Percentiles rank a stretch among this genome's conserved stretches.
phyloP scores from a whole-genome alignment of 2,113 vertebrate genomes.

The Ameiurus melas region DNA sequence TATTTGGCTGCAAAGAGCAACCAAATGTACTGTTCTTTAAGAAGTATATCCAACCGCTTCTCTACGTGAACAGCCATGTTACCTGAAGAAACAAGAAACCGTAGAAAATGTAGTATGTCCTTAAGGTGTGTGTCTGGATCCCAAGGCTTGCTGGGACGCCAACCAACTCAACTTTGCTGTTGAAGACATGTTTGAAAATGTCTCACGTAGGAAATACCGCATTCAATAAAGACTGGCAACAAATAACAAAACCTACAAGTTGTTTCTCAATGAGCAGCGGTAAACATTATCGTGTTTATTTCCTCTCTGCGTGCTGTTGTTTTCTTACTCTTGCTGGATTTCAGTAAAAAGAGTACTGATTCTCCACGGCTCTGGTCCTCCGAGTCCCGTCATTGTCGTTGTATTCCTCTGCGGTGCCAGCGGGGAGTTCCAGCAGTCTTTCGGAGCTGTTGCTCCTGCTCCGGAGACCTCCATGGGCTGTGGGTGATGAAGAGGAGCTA shows the following conservation, averaged over 20 bases:
- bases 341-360: constrained; percentile 98
- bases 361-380: constrained; percentile 88
- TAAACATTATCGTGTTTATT: not conserved
- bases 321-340: not conserved
- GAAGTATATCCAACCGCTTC: not conserved
- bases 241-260: not conserved
- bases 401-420: constrained; percentile 77
- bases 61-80: not conserved
- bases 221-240: constrained; percentile 8
- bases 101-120: constrained; percentile 54
- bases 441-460: constrained; percentile 88
- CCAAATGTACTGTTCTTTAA: not conserved
- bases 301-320: not conserved
- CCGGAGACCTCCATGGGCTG: constrained; percentile 66
- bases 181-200: not conserved
- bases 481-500: constrained; percentile 74
- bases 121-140: not conserved
- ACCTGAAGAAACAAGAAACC: not conserved
- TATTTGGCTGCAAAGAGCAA: not conserved
- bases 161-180: not conserved
- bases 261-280: not conserved
- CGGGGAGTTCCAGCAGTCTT: constrained; percentile 80
- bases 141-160: not conserved
- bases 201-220: not conserved
- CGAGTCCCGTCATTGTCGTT: constrained; percentile 83